Percentiles rank a stretch among this genome's conserved stretches.
phyloP scores from a whole-genome alignment of 1,140 invertebrate genomes.

The Aporrectodea caliginosa region DNA sequence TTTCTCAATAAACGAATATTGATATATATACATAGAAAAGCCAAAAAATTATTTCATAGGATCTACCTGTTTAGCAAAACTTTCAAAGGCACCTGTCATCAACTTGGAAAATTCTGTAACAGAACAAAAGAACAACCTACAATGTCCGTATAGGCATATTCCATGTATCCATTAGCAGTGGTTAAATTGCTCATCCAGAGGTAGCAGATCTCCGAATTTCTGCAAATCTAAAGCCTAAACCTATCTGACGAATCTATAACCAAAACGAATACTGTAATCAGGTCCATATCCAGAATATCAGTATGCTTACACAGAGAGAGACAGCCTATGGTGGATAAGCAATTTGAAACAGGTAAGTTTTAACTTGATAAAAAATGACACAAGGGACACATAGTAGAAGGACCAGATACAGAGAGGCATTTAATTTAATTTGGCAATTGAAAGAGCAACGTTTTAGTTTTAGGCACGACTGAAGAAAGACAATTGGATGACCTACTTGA shows the following conservation, averaged over 20 bases:
- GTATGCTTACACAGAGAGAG: no score
- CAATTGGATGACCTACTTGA: no score
- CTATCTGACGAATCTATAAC: neutral
- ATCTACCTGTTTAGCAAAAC: constrained; percentile 22
- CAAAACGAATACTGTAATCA: neutral
- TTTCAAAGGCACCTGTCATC: constrained; percentile 19
- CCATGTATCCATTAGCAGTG: neutral
- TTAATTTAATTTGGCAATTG: neutral
- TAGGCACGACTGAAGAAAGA: no score
- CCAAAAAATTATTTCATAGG: no score
- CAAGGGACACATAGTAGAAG: neutral
- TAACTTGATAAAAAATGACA: neutral
- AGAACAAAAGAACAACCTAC: neutral
- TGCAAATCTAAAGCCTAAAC: no score
- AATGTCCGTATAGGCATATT: neutral
- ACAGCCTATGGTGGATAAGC: no score
- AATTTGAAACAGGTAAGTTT: no score
- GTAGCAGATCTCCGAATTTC: no score
- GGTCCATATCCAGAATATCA: no score
- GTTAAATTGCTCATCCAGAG: no score
- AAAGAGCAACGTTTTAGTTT: neutral
- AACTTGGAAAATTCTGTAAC: constrained; percentile 14
- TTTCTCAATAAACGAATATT: no score
- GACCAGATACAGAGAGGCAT: neutral
- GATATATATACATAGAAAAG: no score